These are phyloP conservation scores for Eleutherodactylus coqui DNA, from an alignment of 2,797 vertebrate species.

Conservation along the genomic window DNA sequence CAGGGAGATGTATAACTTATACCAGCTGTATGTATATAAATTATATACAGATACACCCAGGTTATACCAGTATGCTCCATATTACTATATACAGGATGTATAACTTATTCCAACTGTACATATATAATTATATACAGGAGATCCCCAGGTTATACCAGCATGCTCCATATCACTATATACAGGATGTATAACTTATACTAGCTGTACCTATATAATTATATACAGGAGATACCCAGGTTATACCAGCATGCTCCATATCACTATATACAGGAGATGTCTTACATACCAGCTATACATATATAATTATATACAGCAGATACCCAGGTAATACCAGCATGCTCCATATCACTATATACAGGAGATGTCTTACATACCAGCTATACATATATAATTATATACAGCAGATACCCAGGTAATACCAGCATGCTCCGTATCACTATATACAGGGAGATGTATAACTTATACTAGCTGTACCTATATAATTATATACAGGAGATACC, in stretches of 20 bases:
- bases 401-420: not conserved
- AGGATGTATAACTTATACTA: too few species aligned
- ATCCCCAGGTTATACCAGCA: not conserved
- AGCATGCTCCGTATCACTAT: not conserved
- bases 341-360: not conserved
- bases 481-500: not conserved
- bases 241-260: too few species aligned
- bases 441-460: too few species aligned
- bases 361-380: not conserved
- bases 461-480: not conserved
- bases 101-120: too few species aligned
- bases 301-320: not conserved
- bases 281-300: not conserved
- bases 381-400: not conserved
- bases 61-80: conserved; percentile 70
- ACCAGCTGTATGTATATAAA: not conserved
- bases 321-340: not conserved
- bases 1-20: too few species aligned
- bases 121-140: too few species aligned
- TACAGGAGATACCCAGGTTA: not conserved
- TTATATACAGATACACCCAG: not conserved
- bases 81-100: not conserved
- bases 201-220: not conserved
- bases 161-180: too few species aligned
- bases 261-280: not conserved